These are phyloP conservation scores for Fulmarus glacialis DNA, from an alignment of 2,113 vertebrate genomes.

Conservation along the genomic window DNA sequence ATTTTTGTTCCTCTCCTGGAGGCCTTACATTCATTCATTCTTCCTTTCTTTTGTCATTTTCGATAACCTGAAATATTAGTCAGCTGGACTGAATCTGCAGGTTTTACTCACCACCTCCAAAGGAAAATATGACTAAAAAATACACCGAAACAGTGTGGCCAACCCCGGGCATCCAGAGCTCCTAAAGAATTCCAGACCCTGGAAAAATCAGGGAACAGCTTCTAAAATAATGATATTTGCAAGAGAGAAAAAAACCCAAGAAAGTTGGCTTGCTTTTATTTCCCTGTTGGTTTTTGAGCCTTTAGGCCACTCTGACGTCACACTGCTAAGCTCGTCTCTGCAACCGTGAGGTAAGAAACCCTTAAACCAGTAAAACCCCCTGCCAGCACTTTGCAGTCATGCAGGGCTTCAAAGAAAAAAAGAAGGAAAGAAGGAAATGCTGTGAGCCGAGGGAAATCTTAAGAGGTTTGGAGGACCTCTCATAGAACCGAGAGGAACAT, in stretches of 20 bases:
- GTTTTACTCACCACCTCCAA: background rate
- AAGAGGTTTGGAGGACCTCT: background rate
- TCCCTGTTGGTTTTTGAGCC: background rate
- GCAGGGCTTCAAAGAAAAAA: background rate
- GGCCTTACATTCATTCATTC: background rate
- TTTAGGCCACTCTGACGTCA: background rate
- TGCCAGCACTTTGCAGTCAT: background rate
- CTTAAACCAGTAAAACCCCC: background rate
- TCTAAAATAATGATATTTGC: conserved; percentile 14
- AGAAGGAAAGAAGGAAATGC: background rate
- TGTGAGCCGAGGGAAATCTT: background rate
- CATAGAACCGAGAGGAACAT: background rate
- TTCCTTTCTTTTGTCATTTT: background rate
- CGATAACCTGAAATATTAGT: background rate
- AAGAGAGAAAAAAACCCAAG: background rate
- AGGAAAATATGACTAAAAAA: background rate
- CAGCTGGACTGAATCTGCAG: background rate
- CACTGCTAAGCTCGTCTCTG: background rate
- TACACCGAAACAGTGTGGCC: background rate
- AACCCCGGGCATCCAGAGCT: background rate
- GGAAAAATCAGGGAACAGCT: background rate
- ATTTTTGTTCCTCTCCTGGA: conserved; percentile 4
- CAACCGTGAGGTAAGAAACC: background rate
- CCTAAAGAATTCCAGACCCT: background rate
- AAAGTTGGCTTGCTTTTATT: conserved; percentile 22